Base-by-base conservation (phyloP, 1,140 invertebrate genomes). In the Meteorus sp. region DNA sequence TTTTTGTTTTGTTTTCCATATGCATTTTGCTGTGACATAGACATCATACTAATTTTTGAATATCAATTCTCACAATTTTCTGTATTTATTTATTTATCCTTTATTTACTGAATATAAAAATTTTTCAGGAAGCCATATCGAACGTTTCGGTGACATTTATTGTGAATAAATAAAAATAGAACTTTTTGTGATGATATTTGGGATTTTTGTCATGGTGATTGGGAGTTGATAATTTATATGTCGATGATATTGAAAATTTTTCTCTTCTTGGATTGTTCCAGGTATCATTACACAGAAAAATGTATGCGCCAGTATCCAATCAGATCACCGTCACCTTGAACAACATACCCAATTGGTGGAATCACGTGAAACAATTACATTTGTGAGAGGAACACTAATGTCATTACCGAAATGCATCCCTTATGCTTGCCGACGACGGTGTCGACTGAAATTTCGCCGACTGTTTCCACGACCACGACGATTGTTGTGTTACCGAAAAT, bases 221-320 rank as follows among this genome's bases (percentile, higher is more conserved):
- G n/a, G n/a, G n/a, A n/a, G n/a, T n/a, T n/a, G n/a, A n/a, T n/a
- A n/a, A n/a, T n/a, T n/a, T n/a, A n/a, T n/a, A n/a, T n/a, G n/a
- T n/a, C n/a, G n/a, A n/a, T n/a, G n/a, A n/a, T n/a, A n/a, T n/a
- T n/a, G n/a, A n/a, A n/a, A n/a, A n/a, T n/a, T n/a, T n/a, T 23
- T 37, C 15, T 11, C 44, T 44, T 59, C 39, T 47, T 60, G 27
- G 25, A 9, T 43, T 60, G 51, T 60, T 60, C 13, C 50, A 61
- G 60, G 60, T 57, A 61, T 22, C 39, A 61, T 11, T 57, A 61
- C 43, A 43, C 47, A 8, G 48, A 57, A n/a, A 45, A 35, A 41
- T 51, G 48, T 39, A 20, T 27, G 22, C 60, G 51, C 29, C 55
- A 57, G 4, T 44, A 51, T 25, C 43, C 43, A 9, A 23, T 47